These are phyloP conservation scores for Eudasyphora cyanicolor DNA, from an alignment of 2,888 invertebrate species.

Conservation along the genomic window DNA sequence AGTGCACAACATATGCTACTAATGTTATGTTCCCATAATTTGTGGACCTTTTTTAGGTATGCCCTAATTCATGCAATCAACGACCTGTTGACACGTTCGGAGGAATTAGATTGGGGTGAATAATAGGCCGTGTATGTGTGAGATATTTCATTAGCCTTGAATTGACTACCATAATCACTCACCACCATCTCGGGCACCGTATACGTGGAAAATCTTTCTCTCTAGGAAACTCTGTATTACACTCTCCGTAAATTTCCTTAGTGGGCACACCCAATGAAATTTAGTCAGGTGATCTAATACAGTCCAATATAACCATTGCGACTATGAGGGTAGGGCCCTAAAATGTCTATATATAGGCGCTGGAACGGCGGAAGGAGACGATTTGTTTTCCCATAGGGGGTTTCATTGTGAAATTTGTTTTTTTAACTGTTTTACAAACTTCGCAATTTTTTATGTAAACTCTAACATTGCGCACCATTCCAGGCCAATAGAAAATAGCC, in stretches of 20 bases:
- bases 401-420: too few species aligned
- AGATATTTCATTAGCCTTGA: neutral
- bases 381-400: too few species aligned
- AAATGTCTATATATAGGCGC: too few species aligned
- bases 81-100: neutral
- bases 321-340: too few species aligned
- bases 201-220: constrained; percentile 59
- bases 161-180: constrained; percentile 69
- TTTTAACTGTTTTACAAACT: too few species aligned
- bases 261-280: too few species aligned
- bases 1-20: constrained; percentile 18
- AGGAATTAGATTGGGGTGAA: neutral
- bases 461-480: too few species aligned
- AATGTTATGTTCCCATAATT: too few species aligned
- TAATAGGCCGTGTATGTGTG: neutral
- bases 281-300: neutral
- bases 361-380: too few species aligned
- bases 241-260: constrained; percentile 3
- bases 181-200: constrained; percentile 67
- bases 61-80: neutral
- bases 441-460: too few species aligned
- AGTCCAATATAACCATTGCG: neutral
- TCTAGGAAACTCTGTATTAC: neutral
- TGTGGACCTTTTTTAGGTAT: too few species aligned
- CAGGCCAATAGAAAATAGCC: too few species aligned